A percentile compares a stretch with the other conserved stretches of the same genome.
phyloP scores from a whole-genome alignment of 2,888 invertebrate species.

The Conomelus anceps region DNA sequence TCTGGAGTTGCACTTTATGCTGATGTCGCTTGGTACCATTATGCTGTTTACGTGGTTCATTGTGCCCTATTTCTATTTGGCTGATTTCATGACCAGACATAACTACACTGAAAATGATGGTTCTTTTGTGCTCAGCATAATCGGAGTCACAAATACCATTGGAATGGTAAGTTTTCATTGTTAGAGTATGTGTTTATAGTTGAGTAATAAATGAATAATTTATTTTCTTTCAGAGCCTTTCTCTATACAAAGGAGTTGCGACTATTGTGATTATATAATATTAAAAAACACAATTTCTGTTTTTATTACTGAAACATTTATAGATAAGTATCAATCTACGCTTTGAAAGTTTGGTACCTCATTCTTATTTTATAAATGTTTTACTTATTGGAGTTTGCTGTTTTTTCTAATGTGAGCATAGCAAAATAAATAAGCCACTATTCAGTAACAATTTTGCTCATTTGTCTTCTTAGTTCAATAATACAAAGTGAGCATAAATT shows the following conservation, averaged over 20 bases:
- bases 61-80: slow-evolving; percentile 89
- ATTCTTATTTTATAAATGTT: too few relatives aligned
- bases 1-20: slow-evolving; percentile 66
- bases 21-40: slow-evolving; percentile 78
- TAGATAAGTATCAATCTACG: too few relatives aligned
- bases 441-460: too few relatives aligned
- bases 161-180: slow-evolving; percentile 62
- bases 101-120: slow-evolving; percentile 65
- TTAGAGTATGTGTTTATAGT: not conserved
- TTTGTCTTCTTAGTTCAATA: too few relatives aligned
- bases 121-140: slow-evolving; percentile 73
- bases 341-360: too few relatives aligned
- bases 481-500: too few relatives aligned
- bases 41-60: slow-evolving; percentile 90
- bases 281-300: too few relatives aligned
- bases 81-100: slow-evolving; percentile 69
- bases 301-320: too few relatives aligned
- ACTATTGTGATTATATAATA: too few relatives aligned
- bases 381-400: too few relatives aligned
- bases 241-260: not conserved
- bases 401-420: too few relatives aligned
- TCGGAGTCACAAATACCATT: slow-evolving; percentile 83
- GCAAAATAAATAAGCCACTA: too few relatives aligned
- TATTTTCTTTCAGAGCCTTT: not conserved
- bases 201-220: slow-evolving; percentile 14